phyloP scores from a whole-genome alignment of 2,113 vertebrate genomes.

The Calypte anna region DNA sequence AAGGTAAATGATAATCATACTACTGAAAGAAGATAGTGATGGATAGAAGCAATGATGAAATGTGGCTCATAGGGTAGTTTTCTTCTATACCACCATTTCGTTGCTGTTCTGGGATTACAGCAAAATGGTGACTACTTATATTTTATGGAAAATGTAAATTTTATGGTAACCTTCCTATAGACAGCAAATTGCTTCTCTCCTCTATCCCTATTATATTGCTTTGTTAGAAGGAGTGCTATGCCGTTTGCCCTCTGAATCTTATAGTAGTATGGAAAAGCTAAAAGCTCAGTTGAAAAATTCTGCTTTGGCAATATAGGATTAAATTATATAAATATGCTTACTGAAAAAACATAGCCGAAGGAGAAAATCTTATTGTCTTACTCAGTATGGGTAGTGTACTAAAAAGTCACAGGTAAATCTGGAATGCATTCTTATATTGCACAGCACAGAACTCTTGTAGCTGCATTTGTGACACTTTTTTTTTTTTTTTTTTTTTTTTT shows the following conservation, averaged over 20 bases:
- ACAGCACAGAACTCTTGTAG: not conserved
- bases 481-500: not conserved
- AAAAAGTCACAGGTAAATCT: not conserved
- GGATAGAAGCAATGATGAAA: slow-evolving; percentile 69
- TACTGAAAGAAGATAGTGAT: slow-evolving; percentile 48
- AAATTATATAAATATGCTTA: not conserved
- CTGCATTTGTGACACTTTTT: not conserved
- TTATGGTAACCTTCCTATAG: slow-evolving; percentile 61
- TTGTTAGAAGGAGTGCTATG: not conserved
- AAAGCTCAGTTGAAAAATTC: slow-evolving; percentile 8
- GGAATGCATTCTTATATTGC: not conserved
- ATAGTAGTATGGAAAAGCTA: not conserved
- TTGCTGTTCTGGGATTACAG: slow-evolving; percentile 74
- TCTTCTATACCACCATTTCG: slow-evolving; percentile 72
- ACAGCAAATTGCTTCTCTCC: slow-evolving; percentile 50
- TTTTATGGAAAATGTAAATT: slow-evolving; percentile 79
- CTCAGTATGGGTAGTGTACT: not conserved
- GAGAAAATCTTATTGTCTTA: not conserved
- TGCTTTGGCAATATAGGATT: not conserved
- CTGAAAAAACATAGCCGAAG: not conserved
- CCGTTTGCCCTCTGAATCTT: slow-evolving; percentile 5
- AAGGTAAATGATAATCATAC: slow-evolving; percentile 47
- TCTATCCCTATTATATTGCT: not conserved
- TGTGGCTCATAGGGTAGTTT: slow-evolving; percentile 64
- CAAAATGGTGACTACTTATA: slow-evolving; percentile 76